phyloP scores from a whole-genome alignment of 1,140 invertebrate species.

The Heterodera carotae region DNA sequence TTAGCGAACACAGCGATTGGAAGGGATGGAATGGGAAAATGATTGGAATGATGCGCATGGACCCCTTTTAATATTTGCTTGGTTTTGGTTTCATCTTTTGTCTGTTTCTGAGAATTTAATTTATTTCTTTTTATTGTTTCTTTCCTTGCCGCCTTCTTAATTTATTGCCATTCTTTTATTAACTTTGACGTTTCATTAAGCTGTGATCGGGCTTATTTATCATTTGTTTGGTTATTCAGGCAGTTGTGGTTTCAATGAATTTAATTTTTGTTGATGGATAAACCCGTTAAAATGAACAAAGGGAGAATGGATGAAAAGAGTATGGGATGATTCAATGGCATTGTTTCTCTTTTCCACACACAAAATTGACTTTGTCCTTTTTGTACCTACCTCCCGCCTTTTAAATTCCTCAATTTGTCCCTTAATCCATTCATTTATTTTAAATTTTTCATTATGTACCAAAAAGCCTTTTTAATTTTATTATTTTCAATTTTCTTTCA shows the following conservation, averaged over 20 bases:
- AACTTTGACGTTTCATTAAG: too few relatives aligned
- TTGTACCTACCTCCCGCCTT: too few relatives aligned
- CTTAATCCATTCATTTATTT: background rate
- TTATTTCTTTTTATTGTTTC: background rate
- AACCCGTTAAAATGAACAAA: too few relatives aligned
- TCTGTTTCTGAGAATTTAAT: background rate
- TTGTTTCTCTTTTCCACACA: background rate
- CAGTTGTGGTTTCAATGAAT: background rate
- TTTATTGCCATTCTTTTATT: too few relatives aligned
- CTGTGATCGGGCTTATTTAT: background rate
- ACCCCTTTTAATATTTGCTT: background rate
- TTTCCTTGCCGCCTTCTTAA: too few relatives aligned
- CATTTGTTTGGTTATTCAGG: background rate
- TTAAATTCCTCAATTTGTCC: background rate
- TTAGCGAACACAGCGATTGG: background rate
- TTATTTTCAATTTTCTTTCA: background rate
- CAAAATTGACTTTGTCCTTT: background rate
- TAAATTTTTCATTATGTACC: background rate
- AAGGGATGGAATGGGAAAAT: background rate
- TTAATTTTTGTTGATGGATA: too few relatives aligned
- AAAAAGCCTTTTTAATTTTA: background rate
- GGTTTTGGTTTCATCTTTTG: background rate
- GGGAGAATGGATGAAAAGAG: too few relatives aligned
- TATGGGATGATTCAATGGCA: too few relatives aligned
- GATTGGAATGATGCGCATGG: too few relatives aligned